These are phyloP conservation scores for Lordiphosa fenestrarum DNA, from an alignment of 2,888 invertebrate species.

Conservation along the genomic window DNA sequence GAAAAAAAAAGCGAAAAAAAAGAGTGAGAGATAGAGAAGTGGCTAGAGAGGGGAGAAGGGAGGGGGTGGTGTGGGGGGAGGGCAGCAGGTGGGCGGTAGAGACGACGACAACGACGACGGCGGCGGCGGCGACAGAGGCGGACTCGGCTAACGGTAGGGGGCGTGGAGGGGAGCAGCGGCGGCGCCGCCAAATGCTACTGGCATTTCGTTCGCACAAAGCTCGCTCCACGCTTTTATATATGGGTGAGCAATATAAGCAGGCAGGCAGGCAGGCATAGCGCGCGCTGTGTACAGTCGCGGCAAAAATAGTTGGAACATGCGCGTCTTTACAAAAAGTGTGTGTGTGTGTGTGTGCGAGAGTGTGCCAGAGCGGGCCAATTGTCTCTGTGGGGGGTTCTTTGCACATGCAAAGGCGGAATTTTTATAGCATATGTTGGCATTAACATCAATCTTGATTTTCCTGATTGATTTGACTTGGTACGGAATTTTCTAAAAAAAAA, in stretches of 20 bases:
- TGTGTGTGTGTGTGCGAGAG: too few species aligned
- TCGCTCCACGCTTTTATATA: constrained; percentile 71
- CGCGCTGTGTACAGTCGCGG: constrained; percentile 62
- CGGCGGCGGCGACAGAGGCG: constrained; percentile 8
- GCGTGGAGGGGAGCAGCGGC: constrained; percentile 42
- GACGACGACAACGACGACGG: constrained; percentile 23
- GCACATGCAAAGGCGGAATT: too few species aligned
- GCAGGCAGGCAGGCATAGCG: constrained; percentile 6
- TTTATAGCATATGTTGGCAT: too few species aligned
- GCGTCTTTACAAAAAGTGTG: constrained; percentile 35
- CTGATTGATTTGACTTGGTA: neutral
- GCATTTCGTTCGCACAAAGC: constrained; percentile 73
- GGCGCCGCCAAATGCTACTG: constrained; percentile 72
- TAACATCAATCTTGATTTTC: neutral
- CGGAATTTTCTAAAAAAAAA: neutral
- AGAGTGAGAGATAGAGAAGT: constrained; percentile 31
- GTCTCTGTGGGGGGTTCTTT: too few species aligned
- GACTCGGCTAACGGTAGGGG: constrained; percentile 6
- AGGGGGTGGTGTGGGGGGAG: constrained; percentile 8
- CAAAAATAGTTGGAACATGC: constrained; percentile 70
- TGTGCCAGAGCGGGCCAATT: too few species aligned
- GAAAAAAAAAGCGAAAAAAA: constrained; percentile 3
- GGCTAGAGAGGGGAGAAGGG: constrained; percentile 5
- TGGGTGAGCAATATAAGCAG: constrained; percentile 60
- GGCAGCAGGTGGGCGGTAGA: constrained; percentile 31